Base-by-base conservation (phyloP, 2,113 vertebrate species). In the Limanda limanda region DNA sequence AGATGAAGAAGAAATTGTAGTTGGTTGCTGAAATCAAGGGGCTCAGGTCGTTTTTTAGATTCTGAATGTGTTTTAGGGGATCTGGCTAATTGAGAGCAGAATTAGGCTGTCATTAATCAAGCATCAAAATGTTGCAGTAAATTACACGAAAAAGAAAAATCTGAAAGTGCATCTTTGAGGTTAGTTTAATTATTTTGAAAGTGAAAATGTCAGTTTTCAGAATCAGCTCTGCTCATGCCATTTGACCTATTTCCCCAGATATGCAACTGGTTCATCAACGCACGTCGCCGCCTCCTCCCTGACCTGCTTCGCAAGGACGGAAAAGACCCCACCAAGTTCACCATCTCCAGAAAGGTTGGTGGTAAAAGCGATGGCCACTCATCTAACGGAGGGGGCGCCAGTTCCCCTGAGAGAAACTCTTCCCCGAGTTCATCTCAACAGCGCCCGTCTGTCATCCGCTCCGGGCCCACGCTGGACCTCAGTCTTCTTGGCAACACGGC, bases 191-290 rank as follows among this genome's bases (percentile, higher is more conserved):
- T 31, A 31, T 6, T 31, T 31, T 31, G 27, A 31, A 31, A 52
- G n/a, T 67, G 1, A 45, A 57, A 15, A 20, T 10, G 18, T 10
- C 10, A 2, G 20, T 59, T 9, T 24, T 17, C 1, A 2, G 5
- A 10, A 25, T 69, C 45, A 20, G 48, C 31, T 77, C 1, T 77
- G 3, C 37, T 83, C 1, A 78, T 62, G 12, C 18, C 0, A 18
- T 35, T 31, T 55, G 0, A 3, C 1, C 2, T 74, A 20, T 85
- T 31, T 88, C 35, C 79, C 52, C 87, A 99, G 97, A 98, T 99
- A 78, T 99, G 97, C 85, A 99, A 99, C 92, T 99, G 98, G 98
- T 99, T 99, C 89, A 99, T 99, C 91, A 99, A 99, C 0, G 98
- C 97, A 1, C 92, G 98, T 3, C 93, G 98, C 24, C 94, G 98